Base-by-base conservation (phyloP, 1,140 invertebrate genomes). In the Leptopilina clavipes region DNA sequence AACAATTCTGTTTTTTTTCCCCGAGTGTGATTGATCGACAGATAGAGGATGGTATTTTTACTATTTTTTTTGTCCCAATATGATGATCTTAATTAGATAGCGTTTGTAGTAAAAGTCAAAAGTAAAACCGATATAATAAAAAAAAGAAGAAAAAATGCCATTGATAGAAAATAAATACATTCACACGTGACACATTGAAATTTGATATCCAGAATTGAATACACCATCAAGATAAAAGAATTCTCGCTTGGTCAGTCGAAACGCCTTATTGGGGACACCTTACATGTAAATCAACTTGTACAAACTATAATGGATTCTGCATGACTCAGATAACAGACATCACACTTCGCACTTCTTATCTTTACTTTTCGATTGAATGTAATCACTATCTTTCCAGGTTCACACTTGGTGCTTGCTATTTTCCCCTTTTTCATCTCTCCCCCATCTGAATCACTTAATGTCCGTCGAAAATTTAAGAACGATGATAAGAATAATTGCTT, bases 201-300 rank as follows among this genome's bases (percentile, higher is more conserved):
- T 65, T 65, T 31, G 56, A 65, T 65, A 65, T 14, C 56, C 1
- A 31, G 56, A 65, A 65, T 65, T 11, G 22, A 65, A 65, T 65
- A 65, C 18, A 31, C 56, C 56, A 31, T 65, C 56, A 65, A 31
- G 56, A 65, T 59, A 59, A 59, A 65, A 65, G 56, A 65, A 65
- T 65, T 31, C 22, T 65, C 18, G 19, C 18, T 31, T 65, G 19
- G 10, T 19, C 18, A 65, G 18, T 59, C 9, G 19, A 65, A 65
- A 65, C 56, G 22, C 56, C 22, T 14, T 65, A 31, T 65, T 65
- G 19, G 12, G 14, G 56, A 52, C 22, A 65, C 56, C 22, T 25
- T 14, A 65, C 56, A 31, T 65, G 56, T 65, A 65, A 65, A 65
- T 65, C 56, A 65, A 65, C 56, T 25, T 19, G 56, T 65, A 65